Base-by-base conservation (phyloP, 2,797 vertebrate genomes). In the Paguma larvata region DNA sequence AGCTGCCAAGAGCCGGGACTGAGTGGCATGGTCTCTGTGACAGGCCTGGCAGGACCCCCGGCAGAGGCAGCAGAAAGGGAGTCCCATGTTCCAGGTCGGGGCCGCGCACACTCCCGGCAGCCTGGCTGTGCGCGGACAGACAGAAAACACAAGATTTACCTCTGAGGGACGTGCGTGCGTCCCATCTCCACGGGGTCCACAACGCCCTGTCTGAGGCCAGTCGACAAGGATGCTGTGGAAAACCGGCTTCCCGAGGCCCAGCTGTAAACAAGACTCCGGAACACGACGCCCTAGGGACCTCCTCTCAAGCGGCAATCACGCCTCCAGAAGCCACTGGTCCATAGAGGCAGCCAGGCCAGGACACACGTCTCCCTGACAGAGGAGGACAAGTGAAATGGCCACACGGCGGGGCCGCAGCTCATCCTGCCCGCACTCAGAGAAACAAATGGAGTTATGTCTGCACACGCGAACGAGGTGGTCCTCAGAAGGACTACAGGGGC, bases 231-330 rank as follows among this genome's bases (percentile, higher is more conserved):
- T 14, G 15, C 73, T 5, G 2, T 70, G 51, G 62, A 34, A 85
- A 84, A 62, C 25, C 6, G 13, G 44, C 10, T 34, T 85, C 51
- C 27, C 51, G 6, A 59, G 13, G 79, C 10, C 21, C 21, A 41
- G 14, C 38, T 18, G 19, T 3, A 8, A 48, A 14, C 23, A 41
- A 75, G 59, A 51, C 14, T 46, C 68, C 23, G 2, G 63, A 15
- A 32, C 27, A 13, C 1, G 21, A 70, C 87, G 19, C 34, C 38
- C 21, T 0, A 0, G 14, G 41, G 27, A 14, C 18, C 12, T 41
- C 75, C 68, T 38, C 23, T 11, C 46, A 3, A 8, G 3, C 0
- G 2, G 68, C 14, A 1, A 34, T 10, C 18, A 1, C 1, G 51
- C 75, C 85, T 59, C 63, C 18, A 14, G 53, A 88, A 77, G 67